Base-by-base conservation (phyloP, 2,113 vertebrate genomes). In the Hyaena hyaena region DNA sequence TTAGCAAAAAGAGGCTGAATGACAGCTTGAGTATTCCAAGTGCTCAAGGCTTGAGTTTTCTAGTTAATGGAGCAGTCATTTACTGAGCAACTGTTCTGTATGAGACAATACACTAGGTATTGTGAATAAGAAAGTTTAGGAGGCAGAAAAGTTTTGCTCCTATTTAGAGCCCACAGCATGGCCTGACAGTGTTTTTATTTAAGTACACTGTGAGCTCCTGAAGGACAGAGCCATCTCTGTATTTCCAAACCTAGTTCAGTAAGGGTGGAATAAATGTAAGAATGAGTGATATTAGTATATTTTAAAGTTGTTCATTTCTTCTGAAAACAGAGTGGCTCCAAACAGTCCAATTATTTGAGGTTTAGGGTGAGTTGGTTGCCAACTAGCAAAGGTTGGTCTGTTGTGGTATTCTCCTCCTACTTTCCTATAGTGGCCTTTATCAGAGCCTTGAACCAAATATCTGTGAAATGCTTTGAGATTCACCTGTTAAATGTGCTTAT, bases 371-470 rank as follows among this genome's bases (percentile, higher is more conserved):
- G 31, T 85, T 97, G 76, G 35, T 53, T 95, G 31, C 12, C 55
- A 69, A 14, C 58, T 87, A 93, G 58, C 89, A 31, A 69, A 93
- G 68, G 23, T 39, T 89, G 35, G 33, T 17, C 35, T 93, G 12
- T 65, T 24, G 33, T n/a, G 55, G 39, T 82, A 48, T 90, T 39
- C 35, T 87, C 28, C 93, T 96, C 11, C 17, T 94, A 90, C 28
- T 83, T 74, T 33, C 50, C 21, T 95, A 48, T 79, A 31, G 16
- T 94, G 21, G 21, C 7, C 24, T 88, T 53, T 4, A 88, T 96
- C 74, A 82, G 61, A 90, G 50, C 16, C 77, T 97, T 96, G 48
- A 97, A 93, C 16, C 35, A 95, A 90, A 94, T 93, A 95, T 94
- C 85, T 94, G 14, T 17, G 76, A 95, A 90, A 83, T 82, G 33